phyloP scores from a whole-genome alignment of 1,140 invertebrate genomes.

The Rhysida immarginata region DNA sequence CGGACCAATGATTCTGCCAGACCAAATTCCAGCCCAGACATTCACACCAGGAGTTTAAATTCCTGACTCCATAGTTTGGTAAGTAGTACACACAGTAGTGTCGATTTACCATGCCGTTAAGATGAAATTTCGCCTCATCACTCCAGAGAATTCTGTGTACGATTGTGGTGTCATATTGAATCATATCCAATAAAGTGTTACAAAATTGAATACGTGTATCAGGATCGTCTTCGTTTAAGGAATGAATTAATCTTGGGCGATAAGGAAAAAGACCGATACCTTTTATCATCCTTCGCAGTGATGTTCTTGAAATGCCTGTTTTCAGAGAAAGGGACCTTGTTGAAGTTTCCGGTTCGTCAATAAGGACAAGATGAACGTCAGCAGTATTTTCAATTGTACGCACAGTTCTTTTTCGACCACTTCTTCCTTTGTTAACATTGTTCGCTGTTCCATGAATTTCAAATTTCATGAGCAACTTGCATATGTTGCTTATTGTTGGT shows the following conservation, averaged over 20 bases:
- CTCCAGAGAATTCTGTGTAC: background rate
- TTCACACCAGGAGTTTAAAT: background rate
- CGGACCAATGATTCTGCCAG: background rate
- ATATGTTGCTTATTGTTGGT: too few relatives aligned
- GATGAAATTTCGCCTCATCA: background rate
- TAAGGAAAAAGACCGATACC: background rate
- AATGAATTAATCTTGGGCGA: background rate
- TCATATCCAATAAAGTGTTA: background rate
- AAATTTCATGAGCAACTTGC: too few relatives aligned
- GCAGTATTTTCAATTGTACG: background rate
- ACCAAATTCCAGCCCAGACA: background rate
- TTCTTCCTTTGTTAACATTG: too few relatives aligned
- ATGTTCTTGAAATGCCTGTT: background rate
- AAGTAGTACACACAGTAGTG: background rate
- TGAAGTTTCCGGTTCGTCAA: background rate
- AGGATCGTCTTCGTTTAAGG: background rate
- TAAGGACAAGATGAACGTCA: background rate
- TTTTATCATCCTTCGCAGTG: background rate
- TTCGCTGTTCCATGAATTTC: too few relatives aligned
- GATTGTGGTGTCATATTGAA: background rate
- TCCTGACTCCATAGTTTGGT: background rate
- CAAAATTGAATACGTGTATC: background rate
- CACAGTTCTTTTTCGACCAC: background rate
- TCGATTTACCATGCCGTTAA: background rate
- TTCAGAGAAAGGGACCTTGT: background rate